phyloP scores from a whole-genome alignment of 2,888 invertebrate genomes.

The Steinernema scapterisci region DNA sequence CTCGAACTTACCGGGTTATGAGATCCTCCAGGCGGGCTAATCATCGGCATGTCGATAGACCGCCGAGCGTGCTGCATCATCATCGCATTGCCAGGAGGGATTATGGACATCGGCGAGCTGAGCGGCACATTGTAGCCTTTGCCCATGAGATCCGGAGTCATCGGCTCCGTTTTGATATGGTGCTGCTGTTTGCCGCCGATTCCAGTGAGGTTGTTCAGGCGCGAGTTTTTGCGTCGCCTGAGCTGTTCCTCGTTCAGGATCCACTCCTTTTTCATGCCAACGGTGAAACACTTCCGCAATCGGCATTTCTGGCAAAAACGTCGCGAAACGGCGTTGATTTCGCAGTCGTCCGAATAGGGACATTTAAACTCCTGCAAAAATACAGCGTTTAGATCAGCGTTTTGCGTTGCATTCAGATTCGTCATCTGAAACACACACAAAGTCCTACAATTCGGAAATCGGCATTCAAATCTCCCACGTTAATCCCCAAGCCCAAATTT shows the following conservation, averaged over 20 bases:
- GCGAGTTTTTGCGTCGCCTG: constrained; percentile 64
- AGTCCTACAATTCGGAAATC: too few relatives aligned
- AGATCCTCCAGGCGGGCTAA: background rate
- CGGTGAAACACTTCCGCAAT: constrained; percentile 82
- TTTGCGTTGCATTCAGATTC: too few relatives aligned
- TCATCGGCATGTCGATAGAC: constrained; percentile 20
- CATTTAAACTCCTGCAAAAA: constrained; percentile 61
- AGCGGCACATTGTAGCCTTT: constrained; percentile 11
- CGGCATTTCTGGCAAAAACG: constrained; percentile 95
- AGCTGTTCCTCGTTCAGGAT: constrained; percentile 72
- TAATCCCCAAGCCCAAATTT: too few relatives aligned
- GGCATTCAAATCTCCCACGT: too few relatives aligned
- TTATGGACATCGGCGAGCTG: constrained; percentile 32
- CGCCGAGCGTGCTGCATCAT: constrained; percentile 11
- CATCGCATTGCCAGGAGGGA: constrained; percentile 23
- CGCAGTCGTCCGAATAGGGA: constrained; percentile 62
- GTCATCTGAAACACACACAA: too few relatives aligned
- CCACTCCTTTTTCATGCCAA: constrained; percentile 67
- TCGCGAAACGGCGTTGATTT: constrained; percentile 74
- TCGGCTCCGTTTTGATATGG: constrained; percentile 27
- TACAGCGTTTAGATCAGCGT: too few relatives aligned
- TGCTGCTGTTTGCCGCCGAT: constrained; percentile 37
- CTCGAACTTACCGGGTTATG: background rate
- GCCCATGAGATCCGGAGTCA: constrained; percentile 21
- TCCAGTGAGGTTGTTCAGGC: constrained; percentile 53